A percentile compares a stretch with the other conserved stretches of the same genome.
Conservation (phyloP, 2,113 vertebrate species). For the Polypterus bichir region DNA sequence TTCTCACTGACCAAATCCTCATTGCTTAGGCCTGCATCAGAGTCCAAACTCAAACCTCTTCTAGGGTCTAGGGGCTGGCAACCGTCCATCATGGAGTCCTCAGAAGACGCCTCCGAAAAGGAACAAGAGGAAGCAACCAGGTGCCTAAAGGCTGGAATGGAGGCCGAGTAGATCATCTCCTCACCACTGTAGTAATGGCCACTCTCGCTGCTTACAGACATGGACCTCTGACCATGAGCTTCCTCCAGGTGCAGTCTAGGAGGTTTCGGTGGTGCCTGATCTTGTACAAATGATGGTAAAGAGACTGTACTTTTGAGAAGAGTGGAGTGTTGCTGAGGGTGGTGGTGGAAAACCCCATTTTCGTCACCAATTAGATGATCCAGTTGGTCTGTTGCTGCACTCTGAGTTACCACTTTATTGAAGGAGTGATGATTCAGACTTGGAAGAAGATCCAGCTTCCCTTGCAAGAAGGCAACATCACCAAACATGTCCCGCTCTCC, state of each 20-base stretch:
- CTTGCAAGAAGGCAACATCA: conserved; percentile 60
- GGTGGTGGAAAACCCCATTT: conserved; percentile 28
- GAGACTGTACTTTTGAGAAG: conserved; percentile 55
- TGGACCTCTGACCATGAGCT: conserved; percentile 26
- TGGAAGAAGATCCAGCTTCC: conserved; percentile 57
- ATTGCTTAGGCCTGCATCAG: conserved; percentile 51
- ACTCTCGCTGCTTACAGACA: conserved; percentile 29
- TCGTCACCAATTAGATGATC: conserved; percentile 23
- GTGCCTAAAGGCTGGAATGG: conserved; percentile 25
- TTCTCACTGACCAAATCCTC: conserved; percentile 47
- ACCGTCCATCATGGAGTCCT: conserved; percentile 48
- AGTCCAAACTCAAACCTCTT: conserved; percentile 42
- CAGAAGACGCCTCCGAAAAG: conserved; percentile 51
- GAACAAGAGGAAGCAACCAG: conserved; percentile 46
- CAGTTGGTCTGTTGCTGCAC: conserved; percentile 5
- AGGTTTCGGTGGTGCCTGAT: conserved; percentile 61
- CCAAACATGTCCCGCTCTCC: conserved; percentile 63
- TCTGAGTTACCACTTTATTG: background rate
- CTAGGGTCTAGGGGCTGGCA: conserved; percentile 32
- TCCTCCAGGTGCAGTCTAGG: conserved; percentile 59
- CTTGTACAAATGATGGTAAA: conserved; percentile 50
- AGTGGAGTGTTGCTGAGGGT: conserved; percentile 24
- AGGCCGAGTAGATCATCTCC: conserved; percentile 37
- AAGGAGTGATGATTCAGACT: conserved; percentile 12
- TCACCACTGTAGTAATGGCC: conserved; percentile 25